Base-by-base conservation (phyloP, 1,140 invertebrate genomes). In the Aphidius gifuensis region DNA sequence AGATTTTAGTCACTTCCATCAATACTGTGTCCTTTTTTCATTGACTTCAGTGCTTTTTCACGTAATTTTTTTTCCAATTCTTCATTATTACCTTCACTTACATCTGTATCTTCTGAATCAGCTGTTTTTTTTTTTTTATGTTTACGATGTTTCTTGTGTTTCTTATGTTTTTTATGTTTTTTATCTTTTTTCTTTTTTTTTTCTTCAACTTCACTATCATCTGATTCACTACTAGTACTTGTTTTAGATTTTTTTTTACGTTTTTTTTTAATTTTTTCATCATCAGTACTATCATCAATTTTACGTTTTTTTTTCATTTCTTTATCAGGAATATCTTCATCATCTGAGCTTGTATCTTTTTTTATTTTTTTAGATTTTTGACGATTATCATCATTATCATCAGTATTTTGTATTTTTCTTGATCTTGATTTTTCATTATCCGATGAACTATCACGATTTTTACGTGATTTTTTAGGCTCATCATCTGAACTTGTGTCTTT, bases 21-120 rank as follows among this genome's bases (percentile, higher is more conserved):
- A 53, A 74, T 76, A 65, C 80, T 81, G 59, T 80, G 77, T 53
- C 79, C 78, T 48, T 80, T 83, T 74, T 88, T 89, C 87, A 90
- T 88, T 1, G 87, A 88, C 69, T 87, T 86, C 5, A 95, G 80
- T 43, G 92, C 93, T 68, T 91, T 88, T 76, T 94, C 92, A n/a
- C 93, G 84, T 65, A 95, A 82, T 78, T 91, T 92, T 72, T 90
- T 92, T 73, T 94, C 92, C 59, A 92, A 80, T 80, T 93, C 91
- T 70, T 94, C 92, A 21, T 85, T 87, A 49, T 89, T 85, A 32
- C 80, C 81, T 64, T 86, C 85, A 70, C 82, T 84, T 62, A 83
- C 84, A 60, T 86, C 85, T 21, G 85, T 85, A 63, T 85, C 84
- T 23, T 85, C 84, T 44, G 83, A 84, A 48, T 85, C 85, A 7